phyloP scores from a whole-genome alignment of 2,888 invertebrate genomes.

The Leptinotarsa peninsularis region DNA sequence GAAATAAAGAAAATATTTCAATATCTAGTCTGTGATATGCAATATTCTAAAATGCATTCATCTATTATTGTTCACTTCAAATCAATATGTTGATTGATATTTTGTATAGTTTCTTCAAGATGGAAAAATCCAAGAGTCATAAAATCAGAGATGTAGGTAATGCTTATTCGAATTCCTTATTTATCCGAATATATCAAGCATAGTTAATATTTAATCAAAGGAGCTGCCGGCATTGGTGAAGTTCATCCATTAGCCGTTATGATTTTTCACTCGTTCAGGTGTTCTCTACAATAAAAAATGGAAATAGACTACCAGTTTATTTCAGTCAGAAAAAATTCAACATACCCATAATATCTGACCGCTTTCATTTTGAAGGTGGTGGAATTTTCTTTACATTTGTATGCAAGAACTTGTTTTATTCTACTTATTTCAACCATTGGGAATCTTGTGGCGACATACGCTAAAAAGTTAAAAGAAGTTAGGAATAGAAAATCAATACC shows the following conservation, averaged over 20 bases:
- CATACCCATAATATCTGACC: slow-evolving; percentile 71
- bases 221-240: neutral
- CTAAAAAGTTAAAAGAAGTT: slow-evolving; percentile 61
- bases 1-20: neutral
- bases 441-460: slow-evolving; percentile 80
- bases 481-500: no score
- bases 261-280: slow-evolving; percentile 23
- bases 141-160: no score
- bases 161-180: no score
- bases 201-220: neutral
- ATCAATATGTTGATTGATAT: no score
- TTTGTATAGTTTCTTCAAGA: no score
- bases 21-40: neutral
- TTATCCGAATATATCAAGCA: neutral
- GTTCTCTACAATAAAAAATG: slow-evolving; percentile 29
- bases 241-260: neutral
- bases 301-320: neutral
- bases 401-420: slow-evolving; percentile 81
- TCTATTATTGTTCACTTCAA: no score
- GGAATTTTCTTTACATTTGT: slow-evolving; percentile 83
- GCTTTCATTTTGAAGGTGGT: slow-evolving; percentile 81
- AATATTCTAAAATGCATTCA: neutral
- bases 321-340: slow-evolving; percentile 12
- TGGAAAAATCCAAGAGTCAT: no score
- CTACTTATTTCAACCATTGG: slow-evolving; percentile 80